Evolutionary conservation across 2,113 vertebrate species (phyloP), one percentile per base, ranked within the genome.

Genomic region (Macrotus californicus): DNA sequence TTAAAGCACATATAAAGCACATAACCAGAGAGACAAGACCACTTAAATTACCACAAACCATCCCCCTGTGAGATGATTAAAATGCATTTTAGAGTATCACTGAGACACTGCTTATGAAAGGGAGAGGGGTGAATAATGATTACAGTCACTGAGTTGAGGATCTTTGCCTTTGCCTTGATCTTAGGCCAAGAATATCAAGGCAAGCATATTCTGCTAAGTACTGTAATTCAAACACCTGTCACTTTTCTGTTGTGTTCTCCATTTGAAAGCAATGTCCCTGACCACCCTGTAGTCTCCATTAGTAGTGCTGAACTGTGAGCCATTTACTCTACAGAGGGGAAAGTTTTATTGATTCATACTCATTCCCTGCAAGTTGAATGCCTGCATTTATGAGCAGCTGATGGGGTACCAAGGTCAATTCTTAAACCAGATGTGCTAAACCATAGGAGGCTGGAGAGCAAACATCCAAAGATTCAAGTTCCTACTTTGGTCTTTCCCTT

Each of bases 231-330:
- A 73, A 85, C 21, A 77, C 59, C 84, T 81, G 31, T 76, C 87
- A 34, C 82, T 90, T 89, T 79, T 79, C 43, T 88, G 34, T 22
- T 87, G 39, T 29, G 13, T 94, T 72, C 29, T 92, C 8, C 72
- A 9, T 67, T 94, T 88, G 67, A 81, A 93, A 89, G 16, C 34
- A 79, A 72, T 90, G 76, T 52, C 61, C 76, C 85, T 81, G 59
- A 54, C 11, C 8, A 48, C 29, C 18, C 24, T 21, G 93, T 66
- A 95, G 64, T 52, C 19, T 22, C 76, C 70, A 52, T 76, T 87
- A 93, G 43, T 86, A 79, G 36, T 52, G 50, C 24, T 92, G 50
- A 95, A 79, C 64, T 95, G 10, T 92, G 75, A 95, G 43, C 93
- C 56, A 50, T 43, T 34, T 48, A 29, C 34, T 87, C 41, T 14